Evolutionary conservation across 2,888 invertebrate genomes (phyloP), one percentile per base, ranked within the genome.

Genomic region (Masnerella sp.): DNA sequence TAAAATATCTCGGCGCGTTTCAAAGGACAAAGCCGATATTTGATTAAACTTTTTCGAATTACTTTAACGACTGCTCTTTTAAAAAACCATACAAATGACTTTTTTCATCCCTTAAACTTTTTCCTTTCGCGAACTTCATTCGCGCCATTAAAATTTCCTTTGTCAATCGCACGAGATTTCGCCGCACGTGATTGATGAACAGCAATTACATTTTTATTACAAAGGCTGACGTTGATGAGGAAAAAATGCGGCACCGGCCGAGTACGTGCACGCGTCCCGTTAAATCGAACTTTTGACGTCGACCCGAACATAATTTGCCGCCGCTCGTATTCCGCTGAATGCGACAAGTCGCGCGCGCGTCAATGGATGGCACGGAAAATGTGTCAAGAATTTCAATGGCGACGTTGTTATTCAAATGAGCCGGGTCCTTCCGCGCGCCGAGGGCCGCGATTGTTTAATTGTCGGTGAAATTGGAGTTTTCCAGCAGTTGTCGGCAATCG

Each of bases 11-110:
- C 18, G 45, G 28, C 58, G 38, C 56, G 18, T 34, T 51, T 58
- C 51, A 58, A 64, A 64, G 58, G 49, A 56, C 64, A 58, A 71
- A 71, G 71, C 56, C 49, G 51, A 62, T 49, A 47, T 64, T 71
- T 51, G 67, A 67, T 67, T 67, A 58, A 30, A 42, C 64, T 58
- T 56, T 61, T 49, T 51, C 58, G n/a, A n/a, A n/a, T n/a, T n/a
- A n/a, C n/a, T n/a, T n/a, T n/a, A n/a, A n/a, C n/a, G n/a, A n/a
- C n/a, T n/a, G n/a, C n/a, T n/a, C n/a, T n/a, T n/a, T n/a, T n/a
- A n/a, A n/a, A n/a, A n/a, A n/a, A n/a, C n/a, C n/a, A n/a, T n/a
- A n/a, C n/a, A n/a, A n/a, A n/a, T n/a, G n/a, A n/a, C n/a, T n/a
- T n/a, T n/a, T n/a, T n/a, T n/a, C n/a, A n/a, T n/a, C n/a, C n/a